Evolutionary conservation across 37 sponge, comb jelly and placozoan genomes (phyloP).

Genomic region (Eunapius fragilis): DNA sequence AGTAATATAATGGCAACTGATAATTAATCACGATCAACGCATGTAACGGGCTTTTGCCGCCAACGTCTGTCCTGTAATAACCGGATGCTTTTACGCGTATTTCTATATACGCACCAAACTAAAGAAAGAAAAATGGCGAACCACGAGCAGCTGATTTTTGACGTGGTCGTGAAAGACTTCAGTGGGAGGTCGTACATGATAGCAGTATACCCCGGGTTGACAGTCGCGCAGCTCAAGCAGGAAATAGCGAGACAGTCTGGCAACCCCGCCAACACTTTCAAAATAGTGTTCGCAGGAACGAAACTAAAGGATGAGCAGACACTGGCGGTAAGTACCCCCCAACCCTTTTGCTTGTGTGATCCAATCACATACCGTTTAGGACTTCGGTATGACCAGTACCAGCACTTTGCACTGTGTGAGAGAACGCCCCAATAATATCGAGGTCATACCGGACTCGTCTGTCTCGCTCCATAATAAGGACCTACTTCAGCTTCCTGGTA

Average conservation of each 20-base stretch:
- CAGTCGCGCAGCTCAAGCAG: slow-evolving; percentile 49
- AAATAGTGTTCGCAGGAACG: slow-evolving; percentile 59
- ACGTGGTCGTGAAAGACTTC: slow-evolving; percentile 58
- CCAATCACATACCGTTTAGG: background rate
- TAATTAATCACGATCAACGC: too few species aligned
- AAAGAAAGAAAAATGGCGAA: slow-evolving; percentile 34
- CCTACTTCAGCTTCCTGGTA: background rate
- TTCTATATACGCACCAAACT: slow-evolving; percentile 47
- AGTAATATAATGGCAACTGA: too few species aligned
- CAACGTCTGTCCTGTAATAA: too few species aligned
- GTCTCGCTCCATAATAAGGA: background rate
- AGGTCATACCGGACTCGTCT: background rate
- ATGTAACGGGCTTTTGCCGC: too few species aligned
- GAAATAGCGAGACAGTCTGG: slow-evolving; percentile 35
- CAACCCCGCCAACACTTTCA: too few species aligned
- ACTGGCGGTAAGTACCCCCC: slow-evolving; percentile 24
- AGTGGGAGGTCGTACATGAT: slow-evolving; percentile 37
- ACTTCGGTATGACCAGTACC: slow-evolving; percentile 61
- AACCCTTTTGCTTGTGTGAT: background rate
- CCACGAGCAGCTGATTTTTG: slow-evolving; percentile 37
- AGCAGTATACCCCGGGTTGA: slow-evolving; percentile 19
- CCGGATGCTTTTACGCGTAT: slow-evolving; percentile 36
- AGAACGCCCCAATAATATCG: background rate
- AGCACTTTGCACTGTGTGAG: slow-evolving; percentile 68
- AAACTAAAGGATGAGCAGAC: slow-evolving; percentile 18